Conservation (phyloP, 2,113 vertebrate species). For the Campylomormyrus numenius region DNA sequence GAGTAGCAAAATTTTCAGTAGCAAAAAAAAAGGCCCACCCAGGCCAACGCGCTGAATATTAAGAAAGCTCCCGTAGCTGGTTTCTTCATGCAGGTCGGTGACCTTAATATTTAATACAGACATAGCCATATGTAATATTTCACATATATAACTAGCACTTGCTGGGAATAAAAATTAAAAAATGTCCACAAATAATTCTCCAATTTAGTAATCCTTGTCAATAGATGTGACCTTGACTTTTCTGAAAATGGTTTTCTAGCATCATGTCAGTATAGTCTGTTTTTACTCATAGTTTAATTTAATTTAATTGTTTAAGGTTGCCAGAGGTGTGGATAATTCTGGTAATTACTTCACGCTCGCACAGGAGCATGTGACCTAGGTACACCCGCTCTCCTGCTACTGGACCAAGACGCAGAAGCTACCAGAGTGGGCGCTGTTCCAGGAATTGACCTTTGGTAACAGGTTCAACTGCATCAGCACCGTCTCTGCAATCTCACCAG, state of each 20-base stretch:
- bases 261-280: neutral
- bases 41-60: conserved; percentile 62
- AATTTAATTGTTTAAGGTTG: conserved; percentile 53
- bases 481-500: conserved; percentile 65
- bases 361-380: conserved; percentile 76
- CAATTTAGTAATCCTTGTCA: neutral
- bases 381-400: conserved; percentile 71
- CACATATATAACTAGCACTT: neutral
- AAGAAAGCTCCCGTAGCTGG: conserved; percentile 78
- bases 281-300: neutral
- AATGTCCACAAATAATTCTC: neutral
- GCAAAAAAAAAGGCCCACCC: conserved; percentile 34
- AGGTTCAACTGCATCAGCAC: conserved; percentile 69
- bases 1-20: neutral
- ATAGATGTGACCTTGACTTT: neutral
- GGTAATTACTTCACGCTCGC: conserved; percentile 80
- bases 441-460: conserved; percentile 70
- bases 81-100: conserved; percentile 82
- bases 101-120: neutral
- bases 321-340: conserved; percentile 74
- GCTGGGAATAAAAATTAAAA: neutral
- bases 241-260: too few species aligned
- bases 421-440: conserved; percentile 82
- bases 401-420: conserved; percentile 51
- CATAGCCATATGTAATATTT: neutral